A percentile compares a stretch with the other conserved stretches of the same genome.
Evolutionary conservation across 2,888 invertebrate species (phyloP).

Genomic region (Campoplex nolae): DNA sequence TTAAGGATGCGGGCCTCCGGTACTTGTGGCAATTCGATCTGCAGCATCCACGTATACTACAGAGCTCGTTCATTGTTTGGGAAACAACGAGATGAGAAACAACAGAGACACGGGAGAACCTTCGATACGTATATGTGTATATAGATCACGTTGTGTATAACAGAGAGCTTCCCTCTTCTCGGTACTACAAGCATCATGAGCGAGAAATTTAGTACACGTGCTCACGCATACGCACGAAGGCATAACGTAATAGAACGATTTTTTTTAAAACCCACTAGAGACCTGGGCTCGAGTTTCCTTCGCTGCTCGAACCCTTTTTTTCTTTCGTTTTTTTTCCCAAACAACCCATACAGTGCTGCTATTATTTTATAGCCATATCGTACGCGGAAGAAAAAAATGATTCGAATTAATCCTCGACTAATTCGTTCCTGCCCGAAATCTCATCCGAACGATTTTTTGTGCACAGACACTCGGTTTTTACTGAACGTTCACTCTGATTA

Average conservation of each 20-base stretch:
- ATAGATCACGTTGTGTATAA: background rate
- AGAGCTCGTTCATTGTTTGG: slow-evolving; percentile 53
- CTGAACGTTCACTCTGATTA: background rate
- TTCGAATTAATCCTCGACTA: background rate
- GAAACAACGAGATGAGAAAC: slow-evolving; percentile 56
- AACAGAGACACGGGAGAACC: slow-evolving; percentile 56
- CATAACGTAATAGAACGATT: slow-evolving; percentile 14
- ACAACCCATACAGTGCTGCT: slow-evolving; percentile 5
- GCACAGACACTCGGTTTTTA: background rate
- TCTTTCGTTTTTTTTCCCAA: background rate
- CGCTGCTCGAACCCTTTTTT: background rate
- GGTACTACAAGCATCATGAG: background rate
- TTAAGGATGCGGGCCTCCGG: slow-evolving; percentile 62
- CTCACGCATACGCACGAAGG: background rate
- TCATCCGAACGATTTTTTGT: background rate
- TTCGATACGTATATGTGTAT: slow-evolving; percentile 1
- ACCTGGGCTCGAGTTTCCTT: slow-evolving; percentile 34
- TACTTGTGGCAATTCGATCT: slow-evolving; percentile 40
- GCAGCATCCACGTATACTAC: background rate
- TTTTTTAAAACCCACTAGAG: slow-evolving; percentile 20
- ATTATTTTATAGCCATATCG: background rate
- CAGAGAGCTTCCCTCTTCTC: slow-evolving; percentile 27
- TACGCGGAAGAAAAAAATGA: background rate
- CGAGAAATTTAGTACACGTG: slow-evolving; percentile 12
- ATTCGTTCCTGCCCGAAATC: background rate